These are phyloP conservation scores for Podarcis muralis DNA, from an alignment of 2,113 vertebrate species.

Conservation along the genomic window DNA sequence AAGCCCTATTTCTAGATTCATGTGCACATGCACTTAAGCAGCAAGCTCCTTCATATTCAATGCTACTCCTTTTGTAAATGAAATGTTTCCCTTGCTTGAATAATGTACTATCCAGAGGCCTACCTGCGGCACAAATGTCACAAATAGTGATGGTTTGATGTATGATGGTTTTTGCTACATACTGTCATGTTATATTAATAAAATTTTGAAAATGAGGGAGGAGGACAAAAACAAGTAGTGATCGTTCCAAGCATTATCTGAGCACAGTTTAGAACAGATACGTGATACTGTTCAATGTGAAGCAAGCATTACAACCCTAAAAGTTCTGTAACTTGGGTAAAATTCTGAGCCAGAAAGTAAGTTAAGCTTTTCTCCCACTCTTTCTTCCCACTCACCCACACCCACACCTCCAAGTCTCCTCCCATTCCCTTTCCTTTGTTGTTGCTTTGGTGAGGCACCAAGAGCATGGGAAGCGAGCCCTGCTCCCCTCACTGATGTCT, in stretches of 20 bases:
- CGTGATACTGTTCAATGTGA: background rate
- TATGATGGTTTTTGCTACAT: background rate
- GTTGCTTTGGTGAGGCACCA: background rate
- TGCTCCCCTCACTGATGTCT: background rate
- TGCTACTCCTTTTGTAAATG: background rate
- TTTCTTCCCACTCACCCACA: background rate
- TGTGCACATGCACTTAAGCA: background rate
- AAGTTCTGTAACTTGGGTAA: background rate
- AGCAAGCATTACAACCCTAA: background rate
- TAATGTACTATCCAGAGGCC: background rate
- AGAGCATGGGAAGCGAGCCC: no score
- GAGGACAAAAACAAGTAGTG: background rate
- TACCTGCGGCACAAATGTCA: accelerated
- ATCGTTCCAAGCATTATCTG: background rate
- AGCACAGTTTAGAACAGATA: background rate
- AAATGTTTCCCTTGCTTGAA: background rate
- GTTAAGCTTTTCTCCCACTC: background rate
- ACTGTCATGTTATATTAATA: background rate
- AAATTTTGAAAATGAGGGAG: no score
- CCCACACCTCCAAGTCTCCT: background rate
- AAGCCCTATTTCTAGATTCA: accelerated
- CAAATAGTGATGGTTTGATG: no score
- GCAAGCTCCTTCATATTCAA: background rate
- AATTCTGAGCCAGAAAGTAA: background rate
- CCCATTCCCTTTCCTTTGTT: background rate